Evolutionary conservation across 2,888 invertebrate species (phyloP), one percentile per base, ranked within the genome.

Genomic region (Lasius platythorax): DNA sequence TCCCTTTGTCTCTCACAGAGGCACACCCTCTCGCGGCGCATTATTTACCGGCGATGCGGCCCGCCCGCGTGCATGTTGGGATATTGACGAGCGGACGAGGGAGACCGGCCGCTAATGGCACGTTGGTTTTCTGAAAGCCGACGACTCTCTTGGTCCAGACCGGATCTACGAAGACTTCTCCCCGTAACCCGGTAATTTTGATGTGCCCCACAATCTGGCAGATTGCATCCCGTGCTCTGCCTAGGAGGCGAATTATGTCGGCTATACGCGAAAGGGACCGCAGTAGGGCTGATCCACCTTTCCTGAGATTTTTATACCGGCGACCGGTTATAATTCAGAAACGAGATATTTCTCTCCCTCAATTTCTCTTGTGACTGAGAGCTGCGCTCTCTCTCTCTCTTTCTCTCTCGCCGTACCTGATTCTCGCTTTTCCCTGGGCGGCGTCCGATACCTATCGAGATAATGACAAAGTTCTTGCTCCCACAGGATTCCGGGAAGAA

Each of bases 151-250:
- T 58, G 46, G 46, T 5, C 84, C 72, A 28, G 73, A 50, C 68
- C 56, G 79, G 53, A 33, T 79, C 83, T 78, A 72, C 75, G 74
- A 76, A 37, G 66, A 64, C 74, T 67, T 40, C 84, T 28, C 33
- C 73, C 79, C 78, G 58, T 87, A 91, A 92, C 93, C 93, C 91
- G 88, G 92, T 91, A 93, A 93, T 93, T 93, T 93, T 78, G 94
- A 92, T 91, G 92, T 91, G 92, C 92, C 92, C 92, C 89, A 90
- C 92, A 93, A 93, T 93, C 92, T 91, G 87, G 85, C 87, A 92
- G 92, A 93, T 93, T 93, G 91, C 91, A 92, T 90, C 91, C 88
- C 89, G 87, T 61, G 70, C 86, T 73, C 81, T 81, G 82, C 86
- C 87, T 90, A 90, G 90, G 40, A 85, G 78, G 87, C 78, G 89